A percentile compares a stretch with the other conserved stretches of the same genome.
These are phyloP conservation scores for Prosopocoilus inquinatus DNA, from an alignment of 2,888 invertebrate genomes.

Conservation along the genomic window DNA sequence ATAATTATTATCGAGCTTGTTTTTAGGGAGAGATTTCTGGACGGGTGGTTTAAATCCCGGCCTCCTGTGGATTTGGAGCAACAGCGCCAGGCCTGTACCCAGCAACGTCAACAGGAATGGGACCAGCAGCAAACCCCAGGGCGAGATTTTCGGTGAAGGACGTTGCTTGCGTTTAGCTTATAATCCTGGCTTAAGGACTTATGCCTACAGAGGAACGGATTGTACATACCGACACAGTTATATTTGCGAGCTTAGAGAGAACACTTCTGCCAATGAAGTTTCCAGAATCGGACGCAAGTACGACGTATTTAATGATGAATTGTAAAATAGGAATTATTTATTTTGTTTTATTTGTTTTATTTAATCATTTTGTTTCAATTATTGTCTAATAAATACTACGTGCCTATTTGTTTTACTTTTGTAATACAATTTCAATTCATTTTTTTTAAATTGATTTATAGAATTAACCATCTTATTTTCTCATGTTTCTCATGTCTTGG, in stretches of 20 bases:
- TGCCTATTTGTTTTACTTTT: too few species aligned
- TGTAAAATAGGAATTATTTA: constrained; percentile 3
- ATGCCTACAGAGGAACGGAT: constrained; percentile 70
- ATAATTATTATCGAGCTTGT: not conserved
- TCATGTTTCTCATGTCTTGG: too few species aligned
- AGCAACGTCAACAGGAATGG: constrained; percentile 41
- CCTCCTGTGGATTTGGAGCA: constrained; percentile 84
- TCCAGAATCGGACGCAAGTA: constrained; percentile 41
- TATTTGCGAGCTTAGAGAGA: constrained; percentile 69
- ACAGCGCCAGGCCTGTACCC: constrained; percentile 71
- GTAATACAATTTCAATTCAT: too few species aligned
- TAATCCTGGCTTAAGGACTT: constrained; percentile 60
- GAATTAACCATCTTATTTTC: too few species aligned
- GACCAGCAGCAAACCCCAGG: constrained; percentile 48
- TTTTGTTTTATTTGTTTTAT: not conserved
- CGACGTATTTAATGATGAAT: constrained; percentile 33
- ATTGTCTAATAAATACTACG: too few species aligned
- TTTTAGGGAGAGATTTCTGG: constrained; percentile 72
- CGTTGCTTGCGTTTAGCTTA: constrained; percentile 70
- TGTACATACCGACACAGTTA: constrained; percentile 67
- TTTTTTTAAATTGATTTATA: too few species aligned
- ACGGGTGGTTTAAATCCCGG: constrained; percentile 83
- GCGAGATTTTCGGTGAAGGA: constrained; percentile 62
- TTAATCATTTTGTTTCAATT: not conserved
- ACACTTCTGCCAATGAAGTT: constrained; percentile 62